A percentile compares a stretch with the other conserved stretches of the same genome.
Conservation (phyloP, 64 coral and sea anemone species). For the Astreopora myriophthalma region DNA sequence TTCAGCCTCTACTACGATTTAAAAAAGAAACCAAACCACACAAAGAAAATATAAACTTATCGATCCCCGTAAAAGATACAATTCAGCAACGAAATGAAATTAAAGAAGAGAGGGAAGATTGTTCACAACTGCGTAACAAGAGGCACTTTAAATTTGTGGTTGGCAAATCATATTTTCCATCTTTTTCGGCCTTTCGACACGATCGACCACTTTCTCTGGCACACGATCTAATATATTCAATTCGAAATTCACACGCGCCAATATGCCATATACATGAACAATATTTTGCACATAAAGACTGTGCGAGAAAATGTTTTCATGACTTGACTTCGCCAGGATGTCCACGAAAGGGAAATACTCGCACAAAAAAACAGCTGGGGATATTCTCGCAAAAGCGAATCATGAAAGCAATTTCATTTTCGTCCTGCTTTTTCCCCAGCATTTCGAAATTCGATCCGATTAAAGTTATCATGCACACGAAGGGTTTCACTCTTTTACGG, state of each 20-base stretch:
- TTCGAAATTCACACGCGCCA: slow-evolving; percentile 34
- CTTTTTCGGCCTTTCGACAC: background rate
- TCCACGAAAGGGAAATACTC: background rate
- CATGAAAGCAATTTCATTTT: slow-evolving; percentile 4
- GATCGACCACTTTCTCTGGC: background rate
- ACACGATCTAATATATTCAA: background rate
- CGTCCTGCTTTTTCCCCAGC: background rate
- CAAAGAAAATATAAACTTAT: background rate
- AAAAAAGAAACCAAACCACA: background rate
- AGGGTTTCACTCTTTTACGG: background rate
- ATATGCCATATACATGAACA: too few relatives aligned
- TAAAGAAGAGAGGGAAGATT: background rate
- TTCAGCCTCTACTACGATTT: background rate
- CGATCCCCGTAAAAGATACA: background rate
- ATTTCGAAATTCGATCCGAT: background rate
- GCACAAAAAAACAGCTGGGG: background rate
- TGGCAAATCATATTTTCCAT: background rate
- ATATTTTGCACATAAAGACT: background rate
- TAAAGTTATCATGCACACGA: background rate
- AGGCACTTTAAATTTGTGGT: background rate
- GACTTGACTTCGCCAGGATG: background rate
- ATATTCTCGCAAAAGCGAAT: background rate
- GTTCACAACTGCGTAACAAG: background rate
- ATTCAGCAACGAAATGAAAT: slow-evolving; percentile 6
- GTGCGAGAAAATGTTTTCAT: too few relatives aligned